A percentile compares a stretch with the other conserved stretches of the same genome.
Evolutionary conservation across 1,140 invertebrate genomes (phyloP).

Genomic region (Drosophila ananassae): DNA sequence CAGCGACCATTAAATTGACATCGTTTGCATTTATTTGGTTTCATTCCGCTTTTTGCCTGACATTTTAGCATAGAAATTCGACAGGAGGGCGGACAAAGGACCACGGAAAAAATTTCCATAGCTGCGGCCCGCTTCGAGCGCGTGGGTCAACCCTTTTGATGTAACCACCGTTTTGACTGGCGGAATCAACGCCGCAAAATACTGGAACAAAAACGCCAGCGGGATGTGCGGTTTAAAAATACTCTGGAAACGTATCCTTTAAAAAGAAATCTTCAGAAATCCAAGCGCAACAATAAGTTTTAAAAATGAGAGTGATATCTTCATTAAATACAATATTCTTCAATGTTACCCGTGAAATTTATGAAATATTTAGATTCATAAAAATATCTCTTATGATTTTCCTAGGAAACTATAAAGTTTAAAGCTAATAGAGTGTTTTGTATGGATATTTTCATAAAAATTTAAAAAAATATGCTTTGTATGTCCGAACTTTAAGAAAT

Average conservation of each 20-base stretch:
- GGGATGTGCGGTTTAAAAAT: neutral
- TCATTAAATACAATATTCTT: too few relatives aligned
- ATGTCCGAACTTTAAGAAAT: neutral
- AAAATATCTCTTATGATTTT: too few relatives aligned
- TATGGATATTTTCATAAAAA: too few relatives aligned
- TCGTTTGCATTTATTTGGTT: slow-evolving; percentile 80
- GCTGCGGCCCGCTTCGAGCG: slow-evolving; percentile 35
- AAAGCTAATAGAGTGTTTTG: too few relatives aligned
- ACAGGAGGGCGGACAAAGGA: slow-evolving; percentile 51
- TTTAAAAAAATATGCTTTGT: too few relatives aligned
- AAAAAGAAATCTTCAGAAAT: neutral
- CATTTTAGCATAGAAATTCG: slow-evolving; percentile 82
- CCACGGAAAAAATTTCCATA: slow-evolving; percentile 73
- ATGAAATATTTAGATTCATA: too few relatives aligned
- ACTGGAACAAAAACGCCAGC: slow-evolving; percentile 8
- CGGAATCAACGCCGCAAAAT: slow-evolving; percentile 69
- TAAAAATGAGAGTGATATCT: too few relatives aligned
- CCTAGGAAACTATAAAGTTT: too few relatives aligned
- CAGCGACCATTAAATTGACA: slow-evolving; percentile 77
- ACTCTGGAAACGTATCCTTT: neutral
- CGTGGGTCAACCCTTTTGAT: slow-evolving; percentile 77
- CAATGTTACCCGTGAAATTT: too few relatives aligned
- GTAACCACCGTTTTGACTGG: slow-evolving; percentile 73
- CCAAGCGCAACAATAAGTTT: too few relatives aligned
- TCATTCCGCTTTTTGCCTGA: slow-evolving; percentile 62